Percentiles rank a stretch among this genome's conserved stretches.
These are phyloP conservation scores for Limnephilus auricula DNA, from an alignment of 2,888 invertebrate genomes.

Conservation along the genomic window DNA sequence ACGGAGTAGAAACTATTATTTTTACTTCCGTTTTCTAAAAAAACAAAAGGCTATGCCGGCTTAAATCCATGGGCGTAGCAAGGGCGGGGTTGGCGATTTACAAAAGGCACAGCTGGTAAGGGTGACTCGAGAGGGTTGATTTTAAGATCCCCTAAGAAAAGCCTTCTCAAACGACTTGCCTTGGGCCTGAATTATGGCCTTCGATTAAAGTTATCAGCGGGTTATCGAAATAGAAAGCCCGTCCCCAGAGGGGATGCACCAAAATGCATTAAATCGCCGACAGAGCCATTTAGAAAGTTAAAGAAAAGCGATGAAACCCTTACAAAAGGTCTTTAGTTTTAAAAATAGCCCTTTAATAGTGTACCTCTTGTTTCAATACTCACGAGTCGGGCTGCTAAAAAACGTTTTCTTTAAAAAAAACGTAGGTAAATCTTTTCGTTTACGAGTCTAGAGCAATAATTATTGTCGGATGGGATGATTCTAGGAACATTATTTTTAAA, in stretches of 20 bases:
- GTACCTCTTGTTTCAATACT: neutral
- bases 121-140: slow-evolving; percentile 32
- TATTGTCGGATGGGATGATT: too few relatives aligned
- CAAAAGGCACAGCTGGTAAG: slow-evolving; percentile 44
- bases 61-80: slow-evolving; percentile 18
- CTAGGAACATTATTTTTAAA: too few relatives aligned
- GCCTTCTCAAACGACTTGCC: slow-evolving; percentile 44
- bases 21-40: neutral
- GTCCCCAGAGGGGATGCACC: slow-evolving; percentile 5
- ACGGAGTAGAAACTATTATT: neutral
- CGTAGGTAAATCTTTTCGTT: neutral
- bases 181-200: slow-evolving; percentile 70
- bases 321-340: neutral
- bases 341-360: neutral
- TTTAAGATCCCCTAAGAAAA: slow-evolving; percentile 34
- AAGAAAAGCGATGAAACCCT: neutral
- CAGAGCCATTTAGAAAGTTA: neutral
- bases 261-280: neutral
- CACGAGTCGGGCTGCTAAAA: too few relatives aligned
- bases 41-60: neutral
- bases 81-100: slow-evolving; percentile 36
- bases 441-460: too few relatives aligned
- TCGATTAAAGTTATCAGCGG: slow-evolving; percentile 77
- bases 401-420: too few relatives aligned
- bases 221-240: slow-evolving; percentile 68